Evolutionary conservation across 2,888 invertebrate genomes (phyloP).

Genomic region (Sminthurides aquaticus): DNA sequence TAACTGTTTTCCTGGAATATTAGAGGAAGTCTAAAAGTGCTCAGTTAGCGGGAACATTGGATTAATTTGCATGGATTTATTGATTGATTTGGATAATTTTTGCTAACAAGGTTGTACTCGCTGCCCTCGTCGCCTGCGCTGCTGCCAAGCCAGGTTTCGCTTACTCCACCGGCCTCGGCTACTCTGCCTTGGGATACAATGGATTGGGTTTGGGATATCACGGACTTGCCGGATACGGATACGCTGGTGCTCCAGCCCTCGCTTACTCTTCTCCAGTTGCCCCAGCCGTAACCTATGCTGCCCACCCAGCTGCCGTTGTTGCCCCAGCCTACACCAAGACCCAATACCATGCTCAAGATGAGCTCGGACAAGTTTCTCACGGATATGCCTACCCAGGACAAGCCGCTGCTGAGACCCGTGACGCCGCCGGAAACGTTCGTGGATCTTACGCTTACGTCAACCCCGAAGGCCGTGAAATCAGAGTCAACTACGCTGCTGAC

Average conservation of each 20-base stretch:
- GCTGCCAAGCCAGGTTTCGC: slow-evolving; percentile 44
- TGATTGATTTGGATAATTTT: no score
- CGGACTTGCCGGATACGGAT: slow-evolving; percentile 9
- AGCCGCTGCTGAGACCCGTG: slow-evolving; percentile 46
- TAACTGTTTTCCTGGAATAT: no score
- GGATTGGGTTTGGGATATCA: slow-evolving; percentile 14
- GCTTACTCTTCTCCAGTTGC: slow-evolving; percentile 20
- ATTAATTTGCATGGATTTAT: no score
- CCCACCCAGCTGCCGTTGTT: slow-evolving; percentile 15
- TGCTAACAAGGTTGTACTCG: slow-evolving; percentile 49
- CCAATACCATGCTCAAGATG: slow-evolving; percentile 38
- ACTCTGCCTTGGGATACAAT: slow-evolving; percentile 3
- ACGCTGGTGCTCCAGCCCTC: slow-evolving; percentile 11
- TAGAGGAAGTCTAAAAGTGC: no score
- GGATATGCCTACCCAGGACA: slow-evolving; percentile 46
- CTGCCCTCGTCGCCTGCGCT: slow-evolving; percentile 50
- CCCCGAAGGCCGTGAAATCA: slow-evolving; percentile 48
- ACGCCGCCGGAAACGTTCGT: slow-evolving; percentile 28
- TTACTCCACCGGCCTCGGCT: slow-evolving; percentile 19
- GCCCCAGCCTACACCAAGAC: slow-evolving; percentile 25
- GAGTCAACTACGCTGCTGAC: slow-evolving; percentile 50
- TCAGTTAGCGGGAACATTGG: no score
- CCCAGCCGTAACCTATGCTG: slow-evolving; percentile 22
- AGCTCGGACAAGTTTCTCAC: slow-evolving; percentile 48
- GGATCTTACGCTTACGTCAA: slow-evolving; percentile 47